phyloP scores from a whole-genome alignment of 2,888 invertebrate genomes.

The Watsonalla binaria region DNA sequence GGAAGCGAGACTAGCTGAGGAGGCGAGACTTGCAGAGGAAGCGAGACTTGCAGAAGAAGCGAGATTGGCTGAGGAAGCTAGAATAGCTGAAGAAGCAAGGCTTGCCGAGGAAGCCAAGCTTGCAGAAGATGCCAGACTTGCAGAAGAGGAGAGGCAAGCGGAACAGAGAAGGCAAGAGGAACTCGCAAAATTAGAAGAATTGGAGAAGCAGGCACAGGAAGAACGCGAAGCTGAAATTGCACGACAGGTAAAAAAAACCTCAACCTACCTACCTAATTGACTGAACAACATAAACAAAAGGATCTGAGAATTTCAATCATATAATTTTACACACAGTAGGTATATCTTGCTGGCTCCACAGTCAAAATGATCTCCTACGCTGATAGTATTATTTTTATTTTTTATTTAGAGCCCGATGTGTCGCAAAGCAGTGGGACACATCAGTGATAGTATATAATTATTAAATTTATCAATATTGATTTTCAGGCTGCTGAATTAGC shows the following conservation, averaged over 20 bases:
- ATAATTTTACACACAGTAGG: no score
- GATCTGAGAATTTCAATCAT: no score
- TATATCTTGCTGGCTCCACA: not conserved
- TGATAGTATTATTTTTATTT: no score
- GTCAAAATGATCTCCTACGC: not conserved
- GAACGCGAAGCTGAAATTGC: constrained; percentile 83
- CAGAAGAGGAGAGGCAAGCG: constrained; percentile 63
- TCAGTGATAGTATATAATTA: no score
- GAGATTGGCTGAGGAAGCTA: constrained; percentile 62
- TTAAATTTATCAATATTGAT: constrained; percentile 1
- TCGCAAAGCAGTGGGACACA: no score
- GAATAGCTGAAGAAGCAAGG: constrained; percentile 48
- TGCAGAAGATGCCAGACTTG: constrained; percentile 50
- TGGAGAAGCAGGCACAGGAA: constrained; percentile 80
- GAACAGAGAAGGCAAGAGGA: constrained; percentile 78
- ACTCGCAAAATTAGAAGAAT: constrained; percentile 75
- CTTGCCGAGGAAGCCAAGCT: constrained; percentile 45
- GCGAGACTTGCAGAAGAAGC: constrained; percentile 71
- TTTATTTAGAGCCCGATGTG: no score
- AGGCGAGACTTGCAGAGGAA: constrained; percentile 59
- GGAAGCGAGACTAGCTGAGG: constrained; percentile 62
- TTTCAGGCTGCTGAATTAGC: constrained; percentile 82
- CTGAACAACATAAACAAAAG: no score
- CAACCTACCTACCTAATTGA: no score
- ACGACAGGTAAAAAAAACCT: constrained; percentile 66